phyloP scores from a whole-genome alignment of 92 coral and sea anemone genomes.

The Epizoanthus stellaris region DNA sequence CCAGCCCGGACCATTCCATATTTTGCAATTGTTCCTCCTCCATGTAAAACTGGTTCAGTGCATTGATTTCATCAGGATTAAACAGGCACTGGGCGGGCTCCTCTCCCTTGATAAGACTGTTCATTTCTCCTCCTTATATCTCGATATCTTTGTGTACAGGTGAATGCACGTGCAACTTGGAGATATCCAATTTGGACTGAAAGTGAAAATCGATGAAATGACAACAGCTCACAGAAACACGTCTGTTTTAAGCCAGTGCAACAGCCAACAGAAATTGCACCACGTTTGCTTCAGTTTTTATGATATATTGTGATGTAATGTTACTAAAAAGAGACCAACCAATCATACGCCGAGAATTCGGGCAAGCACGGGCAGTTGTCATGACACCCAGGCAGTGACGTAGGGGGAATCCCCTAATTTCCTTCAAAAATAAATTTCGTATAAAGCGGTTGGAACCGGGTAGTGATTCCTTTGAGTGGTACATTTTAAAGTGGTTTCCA shows the following conservation, averaged over 20 bases:
- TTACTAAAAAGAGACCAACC: slow-evolving; percentile 54
- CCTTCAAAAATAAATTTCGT: neutral
- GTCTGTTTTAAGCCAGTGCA: slow-evolving; percentile 47
- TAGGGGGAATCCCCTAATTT: slow-evolving; percentile 87
- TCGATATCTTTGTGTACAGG: neutral
- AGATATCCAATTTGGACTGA: neutral
- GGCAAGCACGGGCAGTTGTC: slow-evolving; percentile 70
- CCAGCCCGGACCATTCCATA: neutral
- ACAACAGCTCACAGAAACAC: neutral
- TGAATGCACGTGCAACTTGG: slow-evolving; percentile 5
- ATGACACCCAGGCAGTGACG: slow-evolving; percentile 43
- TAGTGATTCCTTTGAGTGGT: neutral
- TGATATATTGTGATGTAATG: slow-evolving; percentile 59
- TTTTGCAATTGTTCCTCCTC: slow-evolving; percentile 4
- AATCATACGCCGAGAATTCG: slow-evolving; percentile 36
- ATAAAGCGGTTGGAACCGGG: neutral
- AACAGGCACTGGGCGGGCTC: neutral
- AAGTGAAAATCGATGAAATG: slow-evolving; percentile 4
- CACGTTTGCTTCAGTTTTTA: slow-evolving; percentile 36
- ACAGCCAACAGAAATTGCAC: slow-evolving; percentile 59
- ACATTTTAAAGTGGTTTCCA: neutral
- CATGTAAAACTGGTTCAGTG: neutral
- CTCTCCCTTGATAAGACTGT: neutral
- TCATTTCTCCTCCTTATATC: neutral
- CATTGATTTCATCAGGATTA: neutral